phyloP scores from a whole-genome alignment of 2,888 invertebrate species.

The Neoitamus cyanurus region DNA sequence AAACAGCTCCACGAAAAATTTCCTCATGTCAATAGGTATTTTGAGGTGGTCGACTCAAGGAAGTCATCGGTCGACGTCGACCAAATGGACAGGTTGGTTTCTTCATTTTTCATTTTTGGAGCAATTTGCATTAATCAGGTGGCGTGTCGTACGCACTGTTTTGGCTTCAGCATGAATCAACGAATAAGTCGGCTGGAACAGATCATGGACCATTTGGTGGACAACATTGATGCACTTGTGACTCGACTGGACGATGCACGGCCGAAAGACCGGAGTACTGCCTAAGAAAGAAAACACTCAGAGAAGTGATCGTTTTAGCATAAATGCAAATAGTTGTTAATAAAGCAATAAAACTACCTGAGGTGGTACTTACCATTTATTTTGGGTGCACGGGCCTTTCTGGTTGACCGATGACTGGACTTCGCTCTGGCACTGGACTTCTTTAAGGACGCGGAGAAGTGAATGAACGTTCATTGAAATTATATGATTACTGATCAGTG shows the following conservation, averaged over 20 bases:
- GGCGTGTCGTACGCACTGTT: neutral
- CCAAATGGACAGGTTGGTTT: neutral
- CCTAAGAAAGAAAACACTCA: neutral
- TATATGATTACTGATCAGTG: neutral
- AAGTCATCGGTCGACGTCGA: neutral
- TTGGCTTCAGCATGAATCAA: neutral
- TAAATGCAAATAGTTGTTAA: neutral
- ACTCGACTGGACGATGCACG: neutral
- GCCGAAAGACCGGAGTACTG: neutral
- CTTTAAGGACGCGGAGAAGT: neutral
- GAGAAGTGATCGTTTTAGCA: neutral
- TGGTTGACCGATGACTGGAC: neutral
- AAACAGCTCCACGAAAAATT: neutral
- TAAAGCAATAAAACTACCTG: neutral
- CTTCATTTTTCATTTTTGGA: neutral
- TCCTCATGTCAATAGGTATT: neutral
- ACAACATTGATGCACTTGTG: conserved; percentile 3
- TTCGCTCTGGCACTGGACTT: neutral
- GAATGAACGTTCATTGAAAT: neutral
- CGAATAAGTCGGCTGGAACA: neutral
- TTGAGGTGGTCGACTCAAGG: neutral
- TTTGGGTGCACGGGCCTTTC: neutral
- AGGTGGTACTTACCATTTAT: neutral
- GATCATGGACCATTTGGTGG: neutral
- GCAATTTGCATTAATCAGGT: neutral